phyloP scores from a whole-genome alignment of 2,797 vertebrate genomes.

The Anguilla pacifica region DNA sequence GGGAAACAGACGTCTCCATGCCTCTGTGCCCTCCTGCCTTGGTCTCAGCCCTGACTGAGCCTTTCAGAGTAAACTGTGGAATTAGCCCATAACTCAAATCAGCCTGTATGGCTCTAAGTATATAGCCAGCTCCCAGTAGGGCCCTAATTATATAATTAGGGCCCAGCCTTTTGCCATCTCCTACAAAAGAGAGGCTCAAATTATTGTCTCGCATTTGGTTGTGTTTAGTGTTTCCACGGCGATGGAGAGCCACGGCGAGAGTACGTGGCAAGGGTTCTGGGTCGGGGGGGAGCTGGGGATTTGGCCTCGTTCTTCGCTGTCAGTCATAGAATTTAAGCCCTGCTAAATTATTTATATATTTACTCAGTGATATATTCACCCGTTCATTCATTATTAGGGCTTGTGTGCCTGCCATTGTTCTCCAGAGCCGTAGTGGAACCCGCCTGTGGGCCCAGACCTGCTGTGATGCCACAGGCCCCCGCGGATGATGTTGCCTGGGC shows the following conservation, averaged over 20 bases:
- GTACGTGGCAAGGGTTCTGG: conserved; percentile 2
- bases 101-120: conserved; percentile 35
- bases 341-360: conserved; percentile 18
- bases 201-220: conserved; percentile 40
- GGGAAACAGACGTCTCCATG: conserved; percentile 18
- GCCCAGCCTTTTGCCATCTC: conserved; percentile 39
- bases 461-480: not conserved
- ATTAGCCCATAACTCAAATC: conserved; percentile 37
- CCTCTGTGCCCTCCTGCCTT: conserved; percentile 7
- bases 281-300: not conserved
- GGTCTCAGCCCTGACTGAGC: not conserved
- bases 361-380: conserved; percentile 1
- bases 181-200: conserved; percentile 31
- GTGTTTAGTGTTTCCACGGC: conserved; percentile 36
- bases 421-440: not conserved
- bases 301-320: not conserved
- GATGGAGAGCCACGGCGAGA: conserved; percentile 22
- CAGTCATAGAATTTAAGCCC: not conserved
- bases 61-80: conserved; percentile 29
- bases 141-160: conserved; percentile 42
- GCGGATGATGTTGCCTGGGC: not conserved
- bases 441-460: conserved; percentile 6
- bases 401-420: not conserved
- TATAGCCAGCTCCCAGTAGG: conserved; percentile 35
- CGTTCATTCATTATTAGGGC: not conserved